A percentile compares a stretch with the other conserved stretches of the same genome.
Conservation (phyloP, 2,113 vertebrate species). For the Chauna torquata region DNA sequence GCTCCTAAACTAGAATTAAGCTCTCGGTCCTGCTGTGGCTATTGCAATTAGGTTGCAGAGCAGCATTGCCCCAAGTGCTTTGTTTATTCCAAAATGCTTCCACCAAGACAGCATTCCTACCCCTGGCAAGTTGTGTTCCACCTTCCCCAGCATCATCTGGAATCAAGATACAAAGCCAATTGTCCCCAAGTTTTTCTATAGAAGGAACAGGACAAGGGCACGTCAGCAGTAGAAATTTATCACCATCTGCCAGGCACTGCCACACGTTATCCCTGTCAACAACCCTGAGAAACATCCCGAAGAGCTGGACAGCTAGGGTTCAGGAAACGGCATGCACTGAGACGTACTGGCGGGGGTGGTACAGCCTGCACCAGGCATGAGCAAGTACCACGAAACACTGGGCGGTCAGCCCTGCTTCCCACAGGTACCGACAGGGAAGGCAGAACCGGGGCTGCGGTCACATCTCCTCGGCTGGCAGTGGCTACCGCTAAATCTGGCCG, state of each 20-base stretch:
- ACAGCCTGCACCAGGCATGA: neutral
- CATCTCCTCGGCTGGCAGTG: neutral
- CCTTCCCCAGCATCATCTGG: neutral
- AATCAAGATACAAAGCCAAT: neutral
- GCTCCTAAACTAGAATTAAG: neutral
- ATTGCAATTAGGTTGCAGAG: no score
- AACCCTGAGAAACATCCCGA: neutral
- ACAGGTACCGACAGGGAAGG: rapidly evolving
- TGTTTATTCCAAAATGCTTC: neutral
- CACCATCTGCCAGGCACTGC: neutral
- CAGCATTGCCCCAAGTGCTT: no score
- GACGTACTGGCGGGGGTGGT: neutral
- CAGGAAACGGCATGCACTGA: neutral
- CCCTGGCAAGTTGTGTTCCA: neutral
- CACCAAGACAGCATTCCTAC: neutral
- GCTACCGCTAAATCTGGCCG: neutral
- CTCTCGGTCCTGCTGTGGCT: neutral
- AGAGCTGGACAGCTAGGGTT: rapidly evolving
- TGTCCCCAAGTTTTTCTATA: neutral
- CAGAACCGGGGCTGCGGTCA: rapidly evolving
- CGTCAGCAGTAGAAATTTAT: neutral
- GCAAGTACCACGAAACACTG: neutral
- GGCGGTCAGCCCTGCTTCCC: neutral
- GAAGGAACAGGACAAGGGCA: neutral
- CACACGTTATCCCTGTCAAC: neutral